Percentiles rank a stretch among this genome's conserved stretches.
Evolutionary conservation across 2,797 vertebrate genomes (phyloP).

Genomic region (Chelon auratus): DNA sequence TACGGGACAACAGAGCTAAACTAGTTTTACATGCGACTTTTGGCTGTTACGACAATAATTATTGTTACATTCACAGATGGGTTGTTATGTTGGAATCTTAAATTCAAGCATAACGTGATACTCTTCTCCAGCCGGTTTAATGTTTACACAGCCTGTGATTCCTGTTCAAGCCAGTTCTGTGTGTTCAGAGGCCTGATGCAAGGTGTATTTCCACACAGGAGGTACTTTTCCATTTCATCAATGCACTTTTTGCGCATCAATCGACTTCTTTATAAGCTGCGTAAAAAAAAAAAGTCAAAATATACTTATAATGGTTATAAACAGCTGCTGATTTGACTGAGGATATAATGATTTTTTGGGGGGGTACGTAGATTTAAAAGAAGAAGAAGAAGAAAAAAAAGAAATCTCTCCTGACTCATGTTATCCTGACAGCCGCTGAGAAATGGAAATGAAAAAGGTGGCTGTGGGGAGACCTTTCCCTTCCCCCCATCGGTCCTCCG

Average conservation of each 20-base stretch:
- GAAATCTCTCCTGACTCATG: constrained; percentile 18
- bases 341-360: not conserved
- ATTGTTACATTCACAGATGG: not conserved
- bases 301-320: not conserved
- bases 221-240: too few species aligned
- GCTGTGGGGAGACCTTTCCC: constrained; percentile 23
- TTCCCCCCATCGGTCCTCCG: constrained; percentile 44
- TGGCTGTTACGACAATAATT: not conserved
- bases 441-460: constrained; percentile 17
- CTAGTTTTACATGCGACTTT: not conserved
- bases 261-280: too few species aligned
- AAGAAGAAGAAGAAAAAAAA: not conserved
- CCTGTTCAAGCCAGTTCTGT: not conserved
- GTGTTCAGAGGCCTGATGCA: not conserved
- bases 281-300: too few species aligned
- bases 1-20: not conserved
- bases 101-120: not conserved
- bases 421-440: constrained; percentile 38
- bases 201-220: not conserved
- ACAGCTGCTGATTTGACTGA: not conserved
- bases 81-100: not conserved
- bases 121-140: not conserved
- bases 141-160: not conserved
- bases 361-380: not conserved
- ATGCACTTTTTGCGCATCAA: too few species aligned